Percentiles rank a stretch among this genome's conserved stretches.
These are phyloP conservation scores for Pseudochirops corinnae DNA, from an alignment of 2,797 vertebrate species.

Conservation along the genomic window DNA sequence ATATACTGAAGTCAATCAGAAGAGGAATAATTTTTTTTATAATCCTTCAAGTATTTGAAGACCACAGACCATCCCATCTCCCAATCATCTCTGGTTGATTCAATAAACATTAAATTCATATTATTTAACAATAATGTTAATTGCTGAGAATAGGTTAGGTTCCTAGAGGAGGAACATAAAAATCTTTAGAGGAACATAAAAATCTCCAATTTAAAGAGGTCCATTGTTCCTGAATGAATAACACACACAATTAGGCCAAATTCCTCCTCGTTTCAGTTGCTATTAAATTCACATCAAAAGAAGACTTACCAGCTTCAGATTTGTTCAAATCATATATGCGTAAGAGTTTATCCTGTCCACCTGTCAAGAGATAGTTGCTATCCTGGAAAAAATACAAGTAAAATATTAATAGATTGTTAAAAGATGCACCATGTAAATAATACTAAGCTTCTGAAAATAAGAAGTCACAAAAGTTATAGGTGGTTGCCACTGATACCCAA, in stretches of 20 bases:
- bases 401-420: slow-evolving; percentile 49
- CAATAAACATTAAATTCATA: neutral
- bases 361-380: slow-evolving; percentile 95
- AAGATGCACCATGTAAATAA: neutral
- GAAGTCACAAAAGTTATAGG: slow-evolving; percentile 26
- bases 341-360: slow-evolving; percentile 96
- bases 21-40: neutral
- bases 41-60: neutral
- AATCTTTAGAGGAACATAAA: neutral
- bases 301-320: slow-evolving; percentile 92
- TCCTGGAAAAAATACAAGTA: slow-evolving; percentile 87
- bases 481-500: neutral
- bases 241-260: neutral
- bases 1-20: neutral
- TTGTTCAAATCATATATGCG: slow-evolving; percentile 96
- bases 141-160: neutral
- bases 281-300: neutral
- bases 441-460: slow-evolving; percentile 25
- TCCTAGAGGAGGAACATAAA: neutral
- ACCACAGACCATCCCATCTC: neutral
- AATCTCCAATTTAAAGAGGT: neutral
- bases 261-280: neutral
- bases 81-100: neutral
- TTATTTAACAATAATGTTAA: neutral
- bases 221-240: neutral